Evolutionary conservation across 2,888 invertebrate species (phyloP).

Genomic region (Caenorhabditis panamensis): DNA sequence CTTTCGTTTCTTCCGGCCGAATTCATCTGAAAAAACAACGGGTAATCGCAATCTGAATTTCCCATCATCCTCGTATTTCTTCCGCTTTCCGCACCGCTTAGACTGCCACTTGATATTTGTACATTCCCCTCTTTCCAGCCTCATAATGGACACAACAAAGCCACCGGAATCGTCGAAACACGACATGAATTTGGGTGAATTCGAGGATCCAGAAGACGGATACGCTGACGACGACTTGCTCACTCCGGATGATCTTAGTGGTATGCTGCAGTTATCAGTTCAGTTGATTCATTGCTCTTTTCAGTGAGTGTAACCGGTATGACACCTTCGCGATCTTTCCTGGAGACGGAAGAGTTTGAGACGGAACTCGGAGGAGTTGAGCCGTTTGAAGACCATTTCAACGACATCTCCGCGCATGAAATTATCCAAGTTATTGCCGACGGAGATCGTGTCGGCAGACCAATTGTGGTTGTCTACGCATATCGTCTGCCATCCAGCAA

Average conservation of each 20-base stretch:
- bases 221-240: conserved; percentile 80
- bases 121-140: too few species aligned
- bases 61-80: conserved; percentile 27
- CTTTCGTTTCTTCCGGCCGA: not conserved
- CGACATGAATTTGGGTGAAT: conserved; percentile 59
- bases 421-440: conserved; percentile 89
- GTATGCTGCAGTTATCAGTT: conserved; percentile 2
- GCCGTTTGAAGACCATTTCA: conserved; percentile 76
- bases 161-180: conserved; percentile 18
- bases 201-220: conserved; percentile 78
- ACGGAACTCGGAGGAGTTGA: conserved; percentile 67
- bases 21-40: too few species aligned
- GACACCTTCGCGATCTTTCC: conserved; percentile 68
- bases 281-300: conserved; percentile 13
- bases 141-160: conserved; percentile 27
- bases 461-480: conserved; percentile 96
- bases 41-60: not conserved
- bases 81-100: not conserved
- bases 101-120: too few species aligned
- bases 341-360: conserved; percentile 73
- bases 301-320: conserved; percentile 51
- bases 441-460: conserved; percentile 83
- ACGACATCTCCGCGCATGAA: conserved; percentile 87
- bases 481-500: conserved; percentile 90
- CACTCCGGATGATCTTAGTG: conserved; percentile 73